Base-by-base conservation (phyloP, 2,797 vertebrate genomes). In the Scyliorhinus canicula region DNA sequence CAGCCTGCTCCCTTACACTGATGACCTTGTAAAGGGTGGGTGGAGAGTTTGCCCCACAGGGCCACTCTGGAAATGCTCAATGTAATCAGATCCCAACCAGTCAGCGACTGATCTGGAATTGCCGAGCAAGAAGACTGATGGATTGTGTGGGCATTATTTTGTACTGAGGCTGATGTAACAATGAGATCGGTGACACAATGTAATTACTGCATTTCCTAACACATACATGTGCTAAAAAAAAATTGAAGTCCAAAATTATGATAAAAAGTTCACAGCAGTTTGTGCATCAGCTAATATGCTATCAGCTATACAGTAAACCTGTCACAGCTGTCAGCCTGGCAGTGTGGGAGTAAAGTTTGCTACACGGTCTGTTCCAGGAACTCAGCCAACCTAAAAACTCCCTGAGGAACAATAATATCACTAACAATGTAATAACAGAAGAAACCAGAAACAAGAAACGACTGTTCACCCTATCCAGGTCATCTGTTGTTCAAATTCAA, bases 331-430 rank as follows among this genome's bases (percentile, higher is more conserved):
- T 74, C 93, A 94, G 50, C 14, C 8, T 74, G 31, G 63, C 52
- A 69, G 40, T 57, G 24, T 31, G 21, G 21, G 65, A 94, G 50
- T 50, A 52, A 74, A 74, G 67, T n/a, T 94, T 94, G 65, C 47
- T 28, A 74, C 63, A 74, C 47, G 52, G 67, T 26, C 44, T 94
- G 47, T 94, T 52, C 93, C 93, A 94, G 93, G 93, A 94, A 69
- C 47, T 65, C 14, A 71, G 93, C 93, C 69, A 71, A 55, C 47
- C 47, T 93, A 35, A 31, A 93, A 69, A 47, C 93, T 93, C 93
- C 93, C 44, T 69, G 65, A 65, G 88, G 88, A 26, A 44, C 88
- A 44, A 65, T 91, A 63, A 91, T 91, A 24, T 40, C 60, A 63
- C 57, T 24, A 65, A 91, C 88, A 91, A 65, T 65, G 19, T 40